phyloP scores from a whole-genome alignment of 2,797 vertebrate genomes.

The Danionella dracula region DNA sequence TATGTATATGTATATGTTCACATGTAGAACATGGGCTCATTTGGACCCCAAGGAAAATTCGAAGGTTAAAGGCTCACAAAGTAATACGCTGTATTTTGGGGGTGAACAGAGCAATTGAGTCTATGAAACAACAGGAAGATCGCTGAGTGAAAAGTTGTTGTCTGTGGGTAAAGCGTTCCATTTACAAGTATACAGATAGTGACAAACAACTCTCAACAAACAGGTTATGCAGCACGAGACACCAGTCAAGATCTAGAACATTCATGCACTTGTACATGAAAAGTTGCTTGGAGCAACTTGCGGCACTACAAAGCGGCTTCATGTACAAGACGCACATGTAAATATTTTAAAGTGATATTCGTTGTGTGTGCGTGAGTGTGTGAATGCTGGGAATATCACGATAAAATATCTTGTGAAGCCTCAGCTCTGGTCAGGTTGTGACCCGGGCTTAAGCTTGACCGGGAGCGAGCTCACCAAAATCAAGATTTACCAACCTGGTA shows the following conservation, averaged over 20 bases:
- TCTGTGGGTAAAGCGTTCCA: too few species aligned
- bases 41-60: too few species aligned
- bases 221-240: conserved; percentile 8
- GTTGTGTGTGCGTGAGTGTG: background rate
- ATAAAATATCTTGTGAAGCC: conserved; percentile 92
- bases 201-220: conserved; percentile 35
- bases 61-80: too few species aligned
- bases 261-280: conserved; percentile 88
- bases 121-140: too few species aligned
- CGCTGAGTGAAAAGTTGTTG: too few species aligned
- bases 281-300: conserved; percentile 88
- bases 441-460: conserved; percentile 80
- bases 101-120: too few species aligned
- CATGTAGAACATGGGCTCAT: too few species aligned
- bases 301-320: conserved; percentile 71
- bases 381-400: conserved; percentile 81
- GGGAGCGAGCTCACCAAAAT: conserved; percentile 78
- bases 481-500: conserved; percentile 93
- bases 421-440: conserved; percentile 80
- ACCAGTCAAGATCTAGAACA: conserved; percentile 9
- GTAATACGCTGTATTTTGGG: too few species aligned
- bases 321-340: conserved; percentile 87
- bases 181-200: background rate
- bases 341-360: conserved; percentile 98
- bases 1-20: too few species aligned